Base-by-base conservation (phyloP, 2,113 vertebrate genomes). In the Leptodactylus fuscus region DNA sequence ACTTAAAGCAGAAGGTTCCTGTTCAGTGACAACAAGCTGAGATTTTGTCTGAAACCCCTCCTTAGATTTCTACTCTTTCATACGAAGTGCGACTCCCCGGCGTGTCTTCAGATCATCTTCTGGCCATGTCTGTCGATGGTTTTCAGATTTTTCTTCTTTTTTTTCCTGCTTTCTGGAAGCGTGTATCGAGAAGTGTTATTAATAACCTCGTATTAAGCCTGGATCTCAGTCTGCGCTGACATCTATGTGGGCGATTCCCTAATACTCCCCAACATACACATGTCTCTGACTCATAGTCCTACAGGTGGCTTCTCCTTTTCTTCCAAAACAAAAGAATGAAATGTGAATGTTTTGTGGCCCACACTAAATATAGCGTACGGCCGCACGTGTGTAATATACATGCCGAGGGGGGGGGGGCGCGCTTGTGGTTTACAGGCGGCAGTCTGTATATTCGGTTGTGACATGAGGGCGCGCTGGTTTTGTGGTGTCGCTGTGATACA, bases 221-320 rank as follows among this genome's bases (percentile, higher is more conserved):
- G 48, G 74, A 51, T 76, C 74, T 76, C 74, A 76, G 74, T 76
- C 74, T 76, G 74, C 74, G 29, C 48, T 76, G 74, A 51, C 46
- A 76, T 76, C 53, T 51, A 49, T 51, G 46, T 76, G 74, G 74
- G 74, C 46, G 74, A 76, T 32, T 76, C 74, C 74, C 48, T 53
- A 29, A 34, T 76, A 51, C 74, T 76, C 48, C 48, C 74, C 74
- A 76, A 76, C 27, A 16, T 75, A 75, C 44, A 76, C 74, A 48
- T 49, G 46, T 76, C 48, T 78, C 29, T 78, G 49, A 49, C 48
- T 78, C 44, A 78, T 38, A 78, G 44, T 75, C 71, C 71, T 75
- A 75, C 71, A 75, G 71, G 71, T 75, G 71, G 71, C 71, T 75
- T 75, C 46, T 48, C 70, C 46, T 34, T 55, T 36, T 55, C 75